A percentile compares a stretch with the other conserved stretches of the same genome.
These are phyloP conservation scores for Nebria ingens DNA, from an alignment of 1,140 invertebrate genomes.

Conservation along the genomic window DNA sequence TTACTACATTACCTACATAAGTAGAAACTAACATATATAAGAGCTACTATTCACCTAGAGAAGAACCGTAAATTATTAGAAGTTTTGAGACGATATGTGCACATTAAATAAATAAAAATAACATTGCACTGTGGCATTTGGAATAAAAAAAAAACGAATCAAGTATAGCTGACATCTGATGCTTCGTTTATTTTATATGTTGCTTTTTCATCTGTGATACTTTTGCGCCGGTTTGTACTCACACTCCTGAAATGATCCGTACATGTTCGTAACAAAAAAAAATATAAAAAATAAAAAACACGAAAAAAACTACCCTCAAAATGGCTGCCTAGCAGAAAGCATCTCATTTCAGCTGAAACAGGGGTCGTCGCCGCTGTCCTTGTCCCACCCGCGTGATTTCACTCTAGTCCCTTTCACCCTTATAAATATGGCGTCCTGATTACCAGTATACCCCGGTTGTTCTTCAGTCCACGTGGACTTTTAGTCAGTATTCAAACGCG, in stretches of 20 bases:
- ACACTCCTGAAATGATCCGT: constrained; percentile 31
- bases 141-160: too few species aligned
- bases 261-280: constrained; percentile 30
- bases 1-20: too few species aligned
- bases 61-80: too few species aligned
- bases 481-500: neutral
- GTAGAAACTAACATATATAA: too few species aligned
- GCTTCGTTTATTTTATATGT: neutral
- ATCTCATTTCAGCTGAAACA: constrained; percentile 36
- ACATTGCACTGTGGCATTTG: too few species aligned
- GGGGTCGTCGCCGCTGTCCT: constrained; percentile 33
- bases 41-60: too few species aligned
- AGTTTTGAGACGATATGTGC: too few species aligned
- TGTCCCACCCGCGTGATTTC: constrained; percentile 35
- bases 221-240: constrained; percentile 28
- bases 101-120: too few species aligned
- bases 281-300: constrained; percentile 27
- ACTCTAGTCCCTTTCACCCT: constrained; percentile 34
- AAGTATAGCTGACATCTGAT: too few species aligned
- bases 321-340: constrained; percentile 37
- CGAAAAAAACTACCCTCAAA: constrained; percentile 37
- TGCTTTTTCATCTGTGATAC: constrained; percentile 11
- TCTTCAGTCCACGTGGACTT: constrained; percentile 29
- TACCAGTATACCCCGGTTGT: constrained; percentile 34
- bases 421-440: constrained; percentile 38